phyloP scores from a whole-genome alignment of 2,797 vertebrate genomes.

The Fratercula arctica region DNA sequence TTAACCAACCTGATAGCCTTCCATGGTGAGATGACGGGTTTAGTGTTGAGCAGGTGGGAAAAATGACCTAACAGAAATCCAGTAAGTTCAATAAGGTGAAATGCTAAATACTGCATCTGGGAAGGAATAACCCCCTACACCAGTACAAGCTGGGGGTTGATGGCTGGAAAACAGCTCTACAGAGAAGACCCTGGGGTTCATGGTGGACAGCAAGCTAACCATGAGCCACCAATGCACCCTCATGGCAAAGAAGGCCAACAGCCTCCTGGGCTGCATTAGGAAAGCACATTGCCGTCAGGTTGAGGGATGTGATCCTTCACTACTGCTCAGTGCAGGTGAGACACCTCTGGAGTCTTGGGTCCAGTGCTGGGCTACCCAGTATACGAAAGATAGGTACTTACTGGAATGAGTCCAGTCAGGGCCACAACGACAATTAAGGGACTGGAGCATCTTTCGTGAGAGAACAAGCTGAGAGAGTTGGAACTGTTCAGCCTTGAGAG shows the following conservation, averaged over 20 bases:
- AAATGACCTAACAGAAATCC: not conserved
- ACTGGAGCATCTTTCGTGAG: not conserved
- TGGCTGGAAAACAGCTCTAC: not conserved
- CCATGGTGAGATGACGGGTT: not conserved
- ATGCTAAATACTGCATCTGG: not conserved
- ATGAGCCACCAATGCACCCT: not conserved
- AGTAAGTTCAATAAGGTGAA: not conserved
- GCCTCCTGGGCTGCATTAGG: not conserved
- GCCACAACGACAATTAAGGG: not conserved
- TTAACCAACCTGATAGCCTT: not conserved
- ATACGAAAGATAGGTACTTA: fast-evolving
- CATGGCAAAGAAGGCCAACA: not conserved
- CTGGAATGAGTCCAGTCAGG: not conserved
- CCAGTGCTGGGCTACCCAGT: not conserved
- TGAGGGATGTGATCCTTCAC: not conserved
- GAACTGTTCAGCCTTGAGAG: not conserved
- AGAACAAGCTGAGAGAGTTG: not conserved
- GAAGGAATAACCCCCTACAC: not conserved
- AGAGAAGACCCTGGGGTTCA: not conserved
- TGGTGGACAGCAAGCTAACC: not conserved
- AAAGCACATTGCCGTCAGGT: not conserved
- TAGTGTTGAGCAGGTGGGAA: not conserved
- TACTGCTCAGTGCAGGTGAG: not conserved
- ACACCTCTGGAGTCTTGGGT: not conserved
- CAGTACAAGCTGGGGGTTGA: not conserved